Conservation (phyloP, 2,888 invertebrate species). For the Arrhopalites spinosus region DNA sequence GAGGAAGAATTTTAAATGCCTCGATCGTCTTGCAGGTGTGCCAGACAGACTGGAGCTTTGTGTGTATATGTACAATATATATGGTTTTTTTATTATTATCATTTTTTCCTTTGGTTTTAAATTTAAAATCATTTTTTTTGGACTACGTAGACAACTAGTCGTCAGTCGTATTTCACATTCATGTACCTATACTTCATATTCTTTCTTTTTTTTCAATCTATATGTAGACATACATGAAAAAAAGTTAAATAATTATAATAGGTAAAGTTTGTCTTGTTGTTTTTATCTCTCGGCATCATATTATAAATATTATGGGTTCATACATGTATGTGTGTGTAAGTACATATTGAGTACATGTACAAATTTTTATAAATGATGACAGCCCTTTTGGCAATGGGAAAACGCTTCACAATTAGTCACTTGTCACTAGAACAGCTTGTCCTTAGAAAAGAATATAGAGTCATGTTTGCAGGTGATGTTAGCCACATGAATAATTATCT, state of each 20-base stretch:
- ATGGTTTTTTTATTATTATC: not conserved
- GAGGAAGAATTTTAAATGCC: too few relatives aligned
- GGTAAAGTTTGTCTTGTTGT: not conserved
- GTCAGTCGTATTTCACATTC: slow-evolving; percentile 6
- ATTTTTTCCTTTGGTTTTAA: not conserved
- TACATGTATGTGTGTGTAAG: not conserved
- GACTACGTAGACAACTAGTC: slow-evolving; percentile 11
- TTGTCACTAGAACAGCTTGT: slow-evolving; percentile 4
- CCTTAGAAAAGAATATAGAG: slow-evolving; percentile 12
- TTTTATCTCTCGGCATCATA: not conserved
- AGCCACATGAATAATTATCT: not conserved
- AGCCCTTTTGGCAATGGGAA: not conserved
- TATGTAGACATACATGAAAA: not conserved
- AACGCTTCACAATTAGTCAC: slow-evolving; percentile 10
- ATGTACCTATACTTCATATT: not conserved
- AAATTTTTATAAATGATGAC: too few relatives aligned
- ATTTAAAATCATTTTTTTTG: slow-evolving; percentile 9
- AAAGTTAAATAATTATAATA: too few relatives aligned
- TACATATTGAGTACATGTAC: too few relatives aligned
- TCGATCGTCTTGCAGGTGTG: slow-evolving; percentile 1
- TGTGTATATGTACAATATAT: too few relatives aligned
- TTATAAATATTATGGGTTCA: not conserved
- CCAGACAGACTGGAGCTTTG: slow-evolving; percentile 19
- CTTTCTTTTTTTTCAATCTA: not conserved
- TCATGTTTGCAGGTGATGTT: slow-evolving; percentile 17